phyloP scores from a whole-genome alignment of 1,140 invertebrate species.

The Ceratina japonica region DNA sequence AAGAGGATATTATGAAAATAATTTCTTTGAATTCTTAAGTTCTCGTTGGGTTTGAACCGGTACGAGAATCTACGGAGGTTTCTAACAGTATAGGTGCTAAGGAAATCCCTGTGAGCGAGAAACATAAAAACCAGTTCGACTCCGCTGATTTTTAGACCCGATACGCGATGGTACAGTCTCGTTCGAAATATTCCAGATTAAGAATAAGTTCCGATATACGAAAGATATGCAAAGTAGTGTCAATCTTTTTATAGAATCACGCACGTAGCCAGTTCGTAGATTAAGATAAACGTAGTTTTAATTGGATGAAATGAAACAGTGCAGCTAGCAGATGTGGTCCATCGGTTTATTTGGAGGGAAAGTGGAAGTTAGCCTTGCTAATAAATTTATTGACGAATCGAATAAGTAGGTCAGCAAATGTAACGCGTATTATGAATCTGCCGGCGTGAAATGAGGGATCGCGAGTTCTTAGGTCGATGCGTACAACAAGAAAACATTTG shows the following conservation, averaged over 20 bases:
- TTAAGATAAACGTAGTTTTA: too few species aligned
- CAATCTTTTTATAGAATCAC: too few species aligned
- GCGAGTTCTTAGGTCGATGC: not conserved
- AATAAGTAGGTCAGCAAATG: slow-evolving; percentile 32
- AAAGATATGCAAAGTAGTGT: too few species aligned
- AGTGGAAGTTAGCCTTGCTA: slow-evolving; percentile 24
- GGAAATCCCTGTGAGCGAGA: not conserved
- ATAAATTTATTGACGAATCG: slow-evolving; percentile 37
- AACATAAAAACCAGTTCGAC: slow-evolving; percentile 6
- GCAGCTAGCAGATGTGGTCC: not conserved
- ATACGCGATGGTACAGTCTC: slow-evolving; percentile 6
- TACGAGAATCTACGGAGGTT: not conserved
- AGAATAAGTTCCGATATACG: too few species aligned
- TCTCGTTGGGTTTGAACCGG: not conserved
- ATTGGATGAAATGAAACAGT: not conserved
- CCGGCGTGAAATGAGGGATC: not conserved
- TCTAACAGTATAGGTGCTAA: not conserved
- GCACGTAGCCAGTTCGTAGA: too few species aligned
- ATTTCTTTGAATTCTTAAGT: not conserved
- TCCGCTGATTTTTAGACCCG: not conserved
- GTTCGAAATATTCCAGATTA: not conserved
- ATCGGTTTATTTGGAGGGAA: slow-evolving; percentile 5
- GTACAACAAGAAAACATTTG: not conserved
- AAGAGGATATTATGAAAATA: too few species aligned
- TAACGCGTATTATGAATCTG: not conserved